Percentiles rank a stretch among this genome's conserved stretches.
These are phyloP conservation scores for Leguminivora glycinivorella DNA, from an alignment of 1,140 invertebrate species.

Conservation along the genomic window DNA sequence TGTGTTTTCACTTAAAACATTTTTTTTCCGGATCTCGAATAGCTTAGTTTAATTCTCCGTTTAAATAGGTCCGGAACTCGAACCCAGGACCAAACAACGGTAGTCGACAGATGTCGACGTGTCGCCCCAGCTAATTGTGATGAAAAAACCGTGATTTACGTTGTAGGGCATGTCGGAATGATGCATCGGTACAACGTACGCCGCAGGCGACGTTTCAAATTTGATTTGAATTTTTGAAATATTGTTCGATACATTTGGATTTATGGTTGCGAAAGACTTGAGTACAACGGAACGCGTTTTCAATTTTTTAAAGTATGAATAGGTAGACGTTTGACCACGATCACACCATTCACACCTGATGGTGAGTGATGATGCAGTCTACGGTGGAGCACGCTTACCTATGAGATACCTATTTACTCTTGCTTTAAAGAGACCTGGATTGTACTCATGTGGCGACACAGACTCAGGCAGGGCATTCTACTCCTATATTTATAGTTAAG, in stretches of 20 bases:
- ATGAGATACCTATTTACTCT: no score
- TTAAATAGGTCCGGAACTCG: slow-evolving; percentile 48
- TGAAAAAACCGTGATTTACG: slow-evolving; percentile 53
- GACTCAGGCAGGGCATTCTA: no score
- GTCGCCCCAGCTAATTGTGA: slow-evolving; percentile 68
- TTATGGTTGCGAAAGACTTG: slow-evolving; percentile 15
- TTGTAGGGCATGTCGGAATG: slow-evolving; percentile 30
- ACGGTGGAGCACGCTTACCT: no score
- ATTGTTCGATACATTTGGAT: background rate
- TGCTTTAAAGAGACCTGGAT: no score
- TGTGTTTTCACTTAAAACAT: slow-evolving; percentile 36
- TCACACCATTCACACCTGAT: no score
- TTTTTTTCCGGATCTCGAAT: slow-evolving; percentile 52
- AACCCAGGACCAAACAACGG: slow-evolving; percentile 62
- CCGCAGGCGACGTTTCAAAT: slow-evolving; percentile 23
- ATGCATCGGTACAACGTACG: slow-evolving; percentile 24
- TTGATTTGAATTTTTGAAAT: slow-evolving; percentile 27
- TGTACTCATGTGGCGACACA: no score
- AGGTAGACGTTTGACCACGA: no score
- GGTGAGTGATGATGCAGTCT: no score
- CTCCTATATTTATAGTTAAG: no score
- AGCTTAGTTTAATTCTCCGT: slow-evolving; percentile 66
- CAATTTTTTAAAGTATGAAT: background rate
- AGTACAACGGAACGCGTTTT: background rate
- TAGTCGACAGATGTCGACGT: slow-evolving; percentile 73